These are phyloP conservation scores for Megaustenia siamemsis DNA, from an alignment of 2,888 invertebrate species.

Conservation along the genomic window DNA sequence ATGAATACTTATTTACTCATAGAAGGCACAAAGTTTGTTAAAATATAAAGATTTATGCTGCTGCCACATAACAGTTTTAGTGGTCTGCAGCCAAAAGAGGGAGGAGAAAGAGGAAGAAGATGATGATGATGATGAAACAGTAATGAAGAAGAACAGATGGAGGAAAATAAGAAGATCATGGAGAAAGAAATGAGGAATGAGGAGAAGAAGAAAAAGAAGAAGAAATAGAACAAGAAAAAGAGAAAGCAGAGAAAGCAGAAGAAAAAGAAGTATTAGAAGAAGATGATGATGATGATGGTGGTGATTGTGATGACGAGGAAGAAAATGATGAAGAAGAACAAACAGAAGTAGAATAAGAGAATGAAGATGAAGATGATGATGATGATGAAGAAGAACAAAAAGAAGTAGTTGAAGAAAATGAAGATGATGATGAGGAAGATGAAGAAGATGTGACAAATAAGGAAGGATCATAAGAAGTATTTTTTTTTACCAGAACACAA, in stretches of 20 bases:
- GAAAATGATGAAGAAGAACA: background rate
- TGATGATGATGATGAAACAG: too few relatives aligned
- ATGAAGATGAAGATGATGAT: background rate
- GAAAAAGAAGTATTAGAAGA: too few relatives aligned
- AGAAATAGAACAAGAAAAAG: conserved; percentile 3
- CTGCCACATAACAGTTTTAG: too few relatives aligned
- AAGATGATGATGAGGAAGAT: background rate
- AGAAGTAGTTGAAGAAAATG: background rate
- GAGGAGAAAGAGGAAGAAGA: too few relatives aligned
- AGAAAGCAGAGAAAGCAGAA: background rate
- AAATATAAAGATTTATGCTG: too few relatives aligned
- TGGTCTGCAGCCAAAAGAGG: too few relatives aligned
- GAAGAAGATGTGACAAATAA: background rate
- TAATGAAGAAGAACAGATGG: too few relatives aligned
- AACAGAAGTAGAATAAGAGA: background rate
- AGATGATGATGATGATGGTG: background rate
- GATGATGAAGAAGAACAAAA: background rate
- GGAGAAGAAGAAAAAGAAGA: background rate
- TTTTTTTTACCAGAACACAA: too few relatives aligned
- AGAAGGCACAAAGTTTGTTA: too few relatives aligned
- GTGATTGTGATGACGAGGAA: background rate
- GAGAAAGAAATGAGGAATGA: background rate
- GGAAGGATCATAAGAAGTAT: too few relatives aligned
- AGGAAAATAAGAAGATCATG: background rate
- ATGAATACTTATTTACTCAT: too few relatives aligned